Percentiles rank a stretch among this genome's conserved stretches.
Conservation (phyloP, 2,113 vertebrate genomes). For the Clinocottus analis region DNA sequence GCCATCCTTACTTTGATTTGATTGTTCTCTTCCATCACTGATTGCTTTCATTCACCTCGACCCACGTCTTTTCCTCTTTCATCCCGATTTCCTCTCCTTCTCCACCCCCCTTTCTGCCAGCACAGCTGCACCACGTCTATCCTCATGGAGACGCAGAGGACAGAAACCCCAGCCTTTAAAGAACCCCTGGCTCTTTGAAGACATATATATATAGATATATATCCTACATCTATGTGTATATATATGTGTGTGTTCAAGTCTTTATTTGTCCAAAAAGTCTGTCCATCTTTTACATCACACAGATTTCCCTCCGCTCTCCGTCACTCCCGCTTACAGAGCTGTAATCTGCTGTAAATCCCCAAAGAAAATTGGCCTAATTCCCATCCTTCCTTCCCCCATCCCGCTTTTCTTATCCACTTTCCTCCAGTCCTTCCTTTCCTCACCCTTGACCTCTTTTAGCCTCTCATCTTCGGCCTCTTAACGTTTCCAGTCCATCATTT, state of each 20-base stretch:
- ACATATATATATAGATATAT: no score
- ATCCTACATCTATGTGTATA: no score
- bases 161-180: neutral
- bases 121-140: neutral
- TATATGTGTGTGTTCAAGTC: neutral
- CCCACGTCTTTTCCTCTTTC: neutral
- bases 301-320: neutral
- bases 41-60: neutral
- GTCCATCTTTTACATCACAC: neutral
- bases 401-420: neutral
- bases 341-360: constrained; percentile 16
- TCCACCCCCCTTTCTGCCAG: neutral
- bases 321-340: neutral
- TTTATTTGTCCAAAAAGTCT: neutral
- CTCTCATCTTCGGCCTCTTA: neutral
- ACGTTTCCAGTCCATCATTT: neutral
- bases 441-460: neutral
- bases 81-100: neutral
- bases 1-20: neutral
- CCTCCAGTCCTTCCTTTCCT: neutral
- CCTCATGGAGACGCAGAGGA: neutral
- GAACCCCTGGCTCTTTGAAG: neutral
- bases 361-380: neutral
- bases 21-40: neutral
- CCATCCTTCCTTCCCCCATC: neutral